Evolutionary conservation across 2,113 vertebrate species (phyloP).

Genomic region (Dipodomys merriami): DNA sequence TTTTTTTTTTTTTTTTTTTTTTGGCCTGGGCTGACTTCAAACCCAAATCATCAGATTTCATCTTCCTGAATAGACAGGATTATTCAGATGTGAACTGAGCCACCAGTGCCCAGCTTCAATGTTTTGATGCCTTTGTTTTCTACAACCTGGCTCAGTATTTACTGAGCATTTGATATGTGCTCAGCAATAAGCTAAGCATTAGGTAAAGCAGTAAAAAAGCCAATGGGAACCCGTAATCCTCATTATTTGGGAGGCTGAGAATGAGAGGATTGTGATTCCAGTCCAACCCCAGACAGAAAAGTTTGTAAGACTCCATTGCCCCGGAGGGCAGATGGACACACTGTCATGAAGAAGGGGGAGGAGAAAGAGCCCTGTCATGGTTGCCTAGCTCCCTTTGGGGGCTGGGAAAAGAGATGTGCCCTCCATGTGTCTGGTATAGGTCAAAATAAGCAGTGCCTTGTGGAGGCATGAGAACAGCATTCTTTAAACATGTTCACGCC

Average conservation of each 20-base stretch:
- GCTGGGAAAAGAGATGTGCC: neutral
- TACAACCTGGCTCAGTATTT: neutral
- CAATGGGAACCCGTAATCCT: neutral
- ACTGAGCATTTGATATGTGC: neutral
- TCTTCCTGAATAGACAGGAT: too few species aligned
- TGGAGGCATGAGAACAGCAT: conserved; percentile 73
- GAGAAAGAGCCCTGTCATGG: conserved; percentile 34
- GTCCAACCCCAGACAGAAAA: too few species aligned
- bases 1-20: too few species aligned
- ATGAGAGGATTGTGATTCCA: too few species aligned
- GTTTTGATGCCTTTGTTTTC: conserved; percentile 10
- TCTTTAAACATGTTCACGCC: conserved; percentile 70
- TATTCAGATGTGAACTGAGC: too few species aligned
- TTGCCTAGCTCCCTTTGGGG: neutral
- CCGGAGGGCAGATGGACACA: too few species aligned
- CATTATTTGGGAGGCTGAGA: too few species aligned
- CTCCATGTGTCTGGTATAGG: conserved; percentile 30
- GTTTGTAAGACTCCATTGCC: too few species aligned
- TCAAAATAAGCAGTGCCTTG: conserved; percentile 73
- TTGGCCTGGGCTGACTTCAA: too few species aligned
- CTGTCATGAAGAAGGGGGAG: neutral
- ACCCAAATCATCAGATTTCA: too few species aligned
- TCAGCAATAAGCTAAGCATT: neutral
- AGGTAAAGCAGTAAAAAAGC: neutral
- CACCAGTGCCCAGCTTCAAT: too few species aligned